phyloP scores from a whole-genome alignment of 2,888 invertebrate species.

The Chrysolina oricalcia region DNA sequence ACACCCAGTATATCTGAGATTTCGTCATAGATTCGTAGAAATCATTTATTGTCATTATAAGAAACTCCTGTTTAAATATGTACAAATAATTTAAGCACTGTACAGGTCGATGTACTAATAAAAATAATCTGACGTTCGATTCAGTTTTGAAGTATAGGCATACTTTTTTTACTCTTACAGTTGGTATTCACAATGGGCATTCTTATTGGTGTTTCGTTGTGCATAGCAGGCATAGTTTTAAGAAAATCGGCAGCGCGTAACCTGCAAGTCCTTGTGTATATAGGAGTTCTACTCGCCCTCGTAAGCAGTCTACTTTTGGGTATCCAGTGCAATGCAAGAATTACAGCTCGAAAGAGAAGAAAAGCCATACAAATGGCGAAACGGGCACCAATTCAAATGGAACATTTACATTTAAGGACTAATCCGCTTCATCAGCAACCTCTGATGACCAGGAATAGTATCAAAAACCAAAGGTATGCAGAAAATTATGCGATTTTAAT shows the following conservation, averaged over 20 bases:
- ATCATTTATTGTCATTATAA: too few relatives aligned
- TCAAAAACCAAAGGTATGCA: conserved; percentile 55
- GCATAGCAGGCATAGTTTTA: conserved; percentile 79
- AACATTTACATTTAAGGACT: conserved; percentile 59
- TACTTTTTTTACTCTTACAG: conserved; percentile 67
- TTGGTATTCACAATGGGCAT: conserved; percentile 80
- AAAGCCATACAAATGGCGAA: conserved; percentile 63
- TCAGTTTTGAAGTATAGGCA: too few relatives aligned
- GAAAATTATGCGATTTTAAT: background rate
- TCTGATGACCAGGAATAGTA: conserved; percentile 41
- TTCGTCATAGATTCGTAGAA: too few relatives aligned
- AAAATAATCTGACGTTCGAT: too few relatives aligned
- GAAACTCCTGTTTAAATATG: too few relatives aligned
- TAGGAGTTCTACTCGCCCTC: conserved; percentile 77
- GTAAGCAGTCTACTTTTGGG: conserved; percentile 78
- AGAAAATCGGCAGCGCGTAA: conserved; percentile 79
- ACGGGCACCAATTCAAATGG: conserved; percentile 65
- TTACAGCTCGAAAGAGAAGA: conserved; percentile 63
- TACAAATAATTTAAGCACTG: too few relatives aligned
- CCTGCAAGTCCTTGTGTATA: conserved; percentile 79
- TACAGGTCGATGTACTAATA: too few relatives aligned
- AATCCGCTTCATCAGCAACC: conserved; percentile 56
- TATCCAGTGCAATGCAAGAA: conserved; percentile 77
- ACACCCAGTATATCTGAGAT: too few relatives aligned
- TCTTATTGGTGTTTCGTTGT: conserved; percentile 78